Conservation (phyloP, 53 echinoderm and acorn worm species). For the Patiria pectinifera region DNA sequence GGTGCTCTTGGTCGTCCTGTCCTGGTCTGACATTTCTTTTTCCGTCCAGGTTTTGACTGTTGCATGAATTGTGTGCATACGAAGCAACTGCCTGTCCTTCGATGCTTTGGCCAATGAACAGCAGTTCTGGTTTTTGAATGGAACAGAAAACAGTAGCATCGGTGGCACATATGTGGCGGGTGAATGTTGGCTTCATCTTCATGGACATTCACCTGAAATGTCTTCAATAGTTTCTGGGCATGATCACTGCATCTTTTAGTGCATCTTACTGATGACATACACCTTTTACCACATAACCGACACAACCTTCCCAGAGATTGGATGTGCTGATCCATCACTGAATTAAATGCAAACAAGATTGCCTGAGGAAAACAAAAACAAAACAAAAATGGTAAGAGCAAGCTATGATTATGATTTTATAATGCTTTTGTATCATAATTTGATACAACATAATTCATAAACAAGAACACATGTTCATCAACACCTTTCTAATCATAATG, state of each 20-base stretch:
- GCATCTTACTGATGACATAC: background rate
- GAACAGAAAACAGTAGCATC: slow-evolving; percentile 10
- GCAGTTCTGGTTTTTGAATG: slow-evolving; percentile 1
- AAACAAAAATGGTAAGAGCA: no score
- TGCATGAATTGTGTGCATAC: slow-evolving; percentile 25
- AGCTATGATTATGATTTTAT: no score
- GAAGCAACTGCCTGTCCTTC: slow-evolving; percentile 1
- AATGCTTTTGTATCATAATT: no score
- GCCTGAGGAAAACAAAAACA: background rate
- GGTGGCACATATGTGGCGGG: slow-evolving; percentile 29
- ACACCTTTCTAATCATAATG: no score
- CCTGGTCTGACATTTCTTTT: background rate
- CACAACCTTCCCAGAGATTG: background rate
- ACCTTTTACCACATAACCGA: slow-evolving; percentile 11
- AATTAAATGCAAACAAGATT: background rate
- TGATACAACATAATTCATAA: no score
- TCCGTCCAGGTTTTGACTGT: slow-evolving; percentile 12
- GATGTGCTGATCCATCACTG: slow-evolving; percentile 10
- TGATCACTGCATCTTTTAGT: slow-evolving; percentile 3
- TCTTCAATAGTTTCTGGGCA: background rate
- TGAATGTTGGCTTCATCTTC: slow-evolving; percentile 23
- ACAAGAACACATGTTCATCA: no score
- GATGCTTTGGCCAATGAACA: slow-evolving; percentile 20
- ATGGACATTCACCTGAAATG: background rate
- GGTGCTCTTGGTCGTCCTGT: slow-evolving; percentile 12